Percentiles rank a stretch among this genome's conserved stretches.
phyloP scores from a whole-genome alignment of 2,797 vertebrate species.

The Diceros bicornis region DNA sequence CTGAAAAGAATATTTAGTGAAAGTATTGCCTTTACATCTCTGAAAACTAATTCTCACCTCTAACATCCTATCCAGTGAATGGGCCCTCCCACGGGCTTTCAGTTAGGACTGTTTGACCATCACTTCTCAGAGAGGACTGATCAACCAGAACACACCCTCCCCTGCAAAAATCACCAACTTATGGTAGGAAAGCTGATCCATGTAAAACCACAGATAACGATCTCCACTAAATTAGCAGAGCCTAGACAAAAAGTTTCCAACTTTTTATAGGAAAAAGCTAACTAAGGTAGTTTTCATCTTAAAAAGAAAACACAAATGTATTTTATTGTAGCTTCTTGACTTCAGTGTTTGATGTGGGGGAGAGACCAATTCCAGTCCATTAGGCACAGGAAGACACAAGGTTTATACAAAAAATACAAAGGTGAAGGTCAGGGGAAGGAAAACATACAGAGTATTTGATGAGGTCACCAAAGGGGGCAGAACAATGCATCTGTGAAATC shows the following conservation, averaged over 20 bases:
- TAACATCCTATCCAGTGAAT: background rate
- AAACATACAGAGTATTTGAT: slow-evolving; percentile 40
- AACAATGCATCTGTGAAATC: slow-evolving; percentile 29
- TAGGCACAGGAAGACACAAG: background rate
- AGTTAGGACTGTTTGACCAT: background rate
- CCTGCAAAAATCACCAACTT: background rate
- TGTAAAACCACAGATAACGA: background rate
- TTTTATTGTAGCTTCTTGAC: background rate
- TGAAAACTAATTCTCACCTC: background rate
- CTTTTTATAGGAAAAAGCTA: background rate
- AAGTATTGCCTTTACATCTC: background rate
- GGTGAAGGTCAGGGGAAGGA: background rate
- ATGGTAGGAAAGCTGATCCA: background rate
- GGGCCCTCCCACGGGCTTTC: background rate
- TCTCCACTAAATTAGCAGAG: background rate
- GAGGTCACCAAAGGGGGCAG: background rate
- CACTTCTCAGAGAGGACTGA: background rate
- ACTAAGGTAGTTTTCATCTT: background rate
- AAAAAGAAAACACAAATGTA: background rate
- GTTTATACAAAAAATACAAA: background rate
- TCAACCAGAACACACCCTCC: background rate
- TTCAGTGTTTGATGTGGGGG: background rate
- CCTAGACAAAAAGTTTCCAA: background rate
- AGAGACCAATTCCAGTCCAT: background rate
- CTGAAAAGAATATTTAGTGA: background rate